These are phyloP conservation scores for Catocala fraxini DNA, from an alignment of 2,888 invertebrate genomes.

Conservation along the genomic window DNA sequence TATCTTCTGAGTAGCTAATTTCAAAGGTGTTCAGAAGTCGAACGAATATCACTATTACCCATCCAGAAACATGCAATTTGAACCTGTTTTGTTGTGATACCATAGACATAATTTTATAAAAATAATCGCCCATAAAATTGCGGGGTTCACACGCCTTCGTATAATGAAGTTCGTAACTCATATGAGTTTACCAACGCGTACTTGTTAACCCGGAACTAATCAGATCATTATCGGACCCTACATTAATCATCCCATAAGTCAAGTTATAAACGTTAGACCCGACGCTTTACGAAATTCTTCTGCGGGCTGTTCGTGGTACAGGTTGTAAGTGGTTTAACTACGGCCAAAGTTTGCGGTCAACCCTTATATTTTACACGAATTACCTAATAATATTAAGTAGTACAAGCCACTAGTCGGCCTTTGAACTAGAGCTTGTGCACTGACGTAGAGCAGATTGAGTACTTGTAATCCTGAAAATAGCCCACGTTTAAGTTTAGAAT, in stretches of 20 bases:
- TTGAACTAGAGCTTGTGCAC: background rate
- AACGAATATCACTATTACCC: no score
- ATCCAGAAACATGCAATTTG: no score
- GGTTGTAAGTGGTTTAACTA: slow-evolving; percentile 61
- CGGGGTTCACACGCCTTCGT: background rate
- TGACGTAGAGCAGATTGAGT: background rate
- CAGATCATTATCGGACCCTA: slow-evolving; percentile 49
- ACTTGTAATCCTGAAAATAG: no score
- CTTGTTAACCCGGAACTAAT: slow-evolving; percentile 38
- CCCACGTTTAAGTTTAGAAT: no score
- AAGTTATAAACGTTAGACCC: slow-evolving; percentile 40
- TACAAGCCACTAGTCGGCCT: slow-evolving; percentile 12
- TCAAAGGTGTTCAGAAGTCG: no score
- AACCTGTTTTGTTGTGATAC: background rate
- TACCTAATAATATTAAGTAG: slow-evolving; percentile 39
- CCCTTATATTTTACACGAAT: slow-evolving; percentile 57
- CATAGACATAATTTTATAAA: slow-evolving; percentile 1
- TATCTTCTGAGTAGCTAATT: no score
- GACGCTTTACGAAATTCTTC: slow-evolving; percentile 58
- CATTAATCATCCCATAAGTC: slow-evolving; percentile 47
- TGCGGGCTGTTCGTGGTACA: slow-evolving; percentile 51
- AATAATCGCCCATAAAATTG: slow-evolving; percentile 17
- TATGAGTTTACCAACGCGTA: slow-evolving; percentile 18
- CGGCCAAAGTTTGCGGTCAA: slow-evolving; percentile 64
- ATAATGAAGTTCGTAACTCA: slow-evolving; percentile 23